These are phyloP conservation scores for Entosphenus tridentatus DNA, from an alignment of 2,113 vertebrate genomes.

Conservation along the genomic window DNA sequence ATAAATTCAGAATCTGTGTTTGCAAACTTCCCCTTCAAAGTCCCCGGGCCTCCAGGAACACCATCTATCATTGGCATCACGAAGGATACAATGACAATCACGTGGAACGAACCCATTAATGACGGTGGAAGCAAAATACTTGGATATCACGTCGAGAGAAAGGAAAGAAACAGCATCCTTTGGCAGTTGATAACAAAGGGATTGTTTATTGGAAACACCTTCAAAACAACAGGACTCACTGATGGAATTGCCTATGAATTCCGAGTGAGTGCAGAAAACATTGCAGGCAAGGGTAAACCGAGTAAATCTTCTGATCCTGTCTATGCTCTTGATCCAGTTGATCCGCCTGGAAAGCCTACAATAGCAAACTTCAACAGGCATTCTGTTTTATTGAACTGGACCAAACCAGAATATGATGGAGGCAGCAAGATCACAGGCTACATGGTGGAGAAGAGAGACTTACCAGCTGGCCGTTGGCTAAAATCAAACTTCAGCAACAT, in stretches of 20 bases:
- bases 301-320: conserved; percentile 75
- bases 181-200: conserved; percentile 71
- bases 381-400: conserved; percentile 65
- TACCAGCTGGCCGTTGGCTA: conserved; percentile 70
- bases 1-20: conserved; percentile 55
- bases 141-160: conserved; percentile 85
- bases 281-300: conserved; percentile 80
- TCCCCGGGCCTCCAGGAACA: conserved; percentile 77
- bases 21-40: conserved; percentile 78
- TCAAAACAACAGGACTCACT: conserved; percentile 62
- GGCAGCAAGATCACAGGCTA: conserved; percentile 96
- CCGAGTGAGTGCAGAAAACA: conserved; percentile 76
- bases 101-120: conserved; percentile 76
- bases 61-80: conserved; percentile 60
- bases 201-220: conserved; percentile 60
- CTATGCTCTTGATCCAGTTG: conserved; percentile 72
- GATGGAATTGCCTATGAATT: conserved; percentile 88
- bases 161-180: conserved; percentile 71
- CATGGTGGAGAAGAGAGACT: conserved; percentile 70
- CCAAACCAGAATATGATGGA: conserved; percentile 84
- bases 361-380: conserved; percentile 63
- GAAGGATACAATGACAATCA: conserved; percentile 77
- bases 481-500: conserved; percentile 95
- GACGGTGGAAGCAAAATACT: conserved; percentile 86
- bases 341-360: conserved; percentile 66